Conservation (phyloP, 2,113 vertebrate genomes). For the Climacteris rufus region DNA sequence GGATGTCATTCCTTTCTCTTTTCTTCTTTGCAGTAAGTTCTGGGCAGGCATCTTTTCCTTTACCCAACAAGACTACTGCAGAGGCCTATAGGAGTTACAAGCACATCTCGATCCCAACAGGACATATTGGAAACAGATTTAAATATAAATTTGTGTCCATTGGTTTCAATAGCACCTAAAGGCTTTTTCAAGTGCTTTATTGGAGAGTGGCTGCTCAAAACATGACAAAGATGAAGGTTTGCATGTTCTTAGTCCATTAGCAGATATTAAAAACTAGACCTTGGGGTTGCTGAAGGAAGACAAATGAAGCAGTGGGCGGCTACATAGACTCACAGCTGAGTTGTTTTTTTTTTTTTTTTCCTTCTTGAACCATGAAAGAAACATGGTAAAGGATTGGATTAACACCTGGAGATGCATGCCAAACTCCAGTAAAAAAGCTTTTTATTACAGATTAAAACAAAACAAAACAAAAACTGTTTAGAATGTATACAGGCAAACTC, state of each 20-base stretch:
- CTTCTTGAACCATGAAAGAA: neutral
- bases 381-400: neutral
- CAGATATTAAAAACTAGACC: neutral
- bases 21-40: neutral
- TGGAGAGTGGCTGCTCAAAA: neutral
- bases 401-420: neutral
- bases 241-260: neutral
- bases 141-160: neutral
- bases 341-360: neutral
- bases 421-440: neutral
- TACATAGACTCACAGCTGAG: neutral
- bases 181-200: neutral
- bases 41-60: neutral
- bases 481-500: neutral
- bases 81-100: neutral
- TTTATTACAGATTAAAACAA: neutral
- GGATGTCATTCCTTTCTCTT: neutral
- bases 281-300: neutral
- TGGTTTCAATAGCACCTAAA: neutral
- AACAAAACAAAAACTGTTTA: neutral
- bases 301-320: neutral
- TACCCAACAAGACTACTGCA: neutral
- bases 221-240: neutral
- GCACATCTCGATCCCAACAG: neutral
- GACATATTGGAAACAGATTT: neutral